Base-by-base conservation (phyloP, 2,888 invertebrate species). In the Prosapia bicincta region DNA sequence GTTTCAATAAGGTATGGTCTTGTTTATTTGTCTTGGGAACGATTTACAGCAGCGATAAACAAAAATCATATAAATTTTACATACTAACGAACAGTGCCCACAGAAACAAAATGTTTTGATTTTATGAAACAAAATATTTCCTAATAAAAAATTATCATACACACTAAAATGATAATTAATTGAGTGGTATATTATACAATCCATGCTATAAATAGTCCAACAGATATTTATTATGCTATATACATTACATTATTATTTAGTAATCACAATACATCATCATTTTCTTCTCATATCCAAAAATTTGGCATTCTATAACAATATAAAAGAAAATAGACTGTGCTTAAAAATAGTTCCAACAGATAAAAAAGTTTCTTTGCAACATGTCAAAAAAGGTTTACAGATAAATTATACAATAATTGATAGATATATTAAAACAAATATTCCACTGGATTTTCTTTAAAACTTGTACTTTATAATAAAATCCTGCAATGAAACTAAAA, bases 1-100 rank as follows among this genome's bases (percentile, higher is more conserved):
- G 69, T 71, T 75, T 75, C 69, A 75, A 77, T 77, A 75, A 77
- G 72, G 77, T 77, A 76, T 69, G 75, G 77, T 77, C 77, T 77
- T 75, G 72, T 77, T 77, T 77, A 77, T 77, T 77, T 75, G 69
- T 74, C 69, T 76, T 54, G 38, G 71, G 75, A 77, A 77, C 77
- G 75, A 77, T 69, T 74, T 26, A 74, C 69, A 74, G 74, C 69
- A 74, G 74, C 69, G 54, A 74, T 23, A 69, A 74, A 74, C 74
- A 74, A 28, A 69, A 68, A 30, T 66, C 26, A 68, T 73, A 38
- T 25, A 15, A 26, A 13, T n/a, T 25, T 74, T 24, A 69, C 69
- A 38, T 74, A 24, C 7, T 38, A 26, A 69, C 69, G 69, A 74
- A 74, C 74, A 74, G 74, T 74, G 74, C 74, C 74, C 74, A 74